phyloP scores from a whole-genome alignment of 2,888 invertebrate species.

The Neoitamus cyanurus region DNA sequence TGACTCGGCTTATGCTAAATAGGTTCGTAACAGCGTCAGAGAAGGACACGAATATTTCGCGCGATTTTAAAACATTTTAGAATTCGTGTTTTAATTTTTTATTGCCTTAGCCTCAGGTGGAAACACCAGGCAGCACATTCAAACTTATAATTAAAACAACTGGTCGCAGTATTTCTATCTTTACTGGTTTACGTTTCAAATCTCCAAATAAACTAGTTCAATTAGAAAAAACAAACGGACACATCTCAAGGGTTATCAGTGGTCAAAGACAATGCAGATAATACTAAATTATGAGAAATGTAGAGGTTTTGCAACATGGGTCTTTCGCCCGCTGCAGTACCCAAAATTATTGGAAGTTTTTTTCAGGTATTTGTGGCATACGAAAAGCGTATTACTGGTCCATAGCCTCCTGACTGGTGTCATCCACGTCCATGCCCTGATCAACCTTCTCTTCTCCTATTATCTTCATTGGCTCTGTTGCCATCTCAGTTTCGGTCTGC shows the following conservation, averaged over 20 bases:
- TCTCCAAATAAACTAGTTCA: background rate
- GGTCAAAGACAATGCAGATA: background rate
- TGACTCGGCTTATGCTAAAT: background rate
- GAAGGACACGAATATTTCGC: too few relatives aligned
- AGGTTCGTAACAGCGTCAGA: too few relatives aligned
- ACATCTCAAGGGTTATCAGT: background rate
- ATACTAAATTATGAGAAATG: constrained; percentile 13
- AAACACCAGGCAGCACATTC: too few relatives aligned
- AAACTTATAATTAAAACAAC: background rate
- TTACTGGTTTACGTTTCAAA: constrained; percentile 32
- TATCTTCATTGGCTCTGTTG: constrained; percentile 61
- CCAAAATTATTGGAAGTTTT: constrained; percentile 6
- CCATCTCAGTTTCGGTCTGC: constrained; percentile 57
- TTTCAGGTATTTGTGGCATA: background rate
- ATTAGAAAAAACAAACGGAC: constrained; percentile 18
- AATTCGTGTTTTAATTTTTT: too few relatives aligned
- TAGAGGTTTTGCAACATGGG: background rate
- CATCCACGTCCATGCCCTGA: constrained; percentile 65
- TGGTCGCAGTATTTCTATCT: background rate
- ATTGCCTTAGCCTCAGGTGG: too few relatives aligned
- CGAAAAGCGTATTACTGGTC: constrained; percentile 62
- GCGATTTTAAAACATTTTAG: too few relatives aligned
- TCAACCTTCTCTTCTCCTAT: constrained; percentile 55
- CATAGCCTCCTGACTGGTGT: constrained; percentile 65
- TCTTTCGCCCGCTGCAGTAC: background rate